Evolutionary conservation across 2,888 invertebrate genomes (phyloP).

Genomic region (Platycheirus rosarum): DNA sequence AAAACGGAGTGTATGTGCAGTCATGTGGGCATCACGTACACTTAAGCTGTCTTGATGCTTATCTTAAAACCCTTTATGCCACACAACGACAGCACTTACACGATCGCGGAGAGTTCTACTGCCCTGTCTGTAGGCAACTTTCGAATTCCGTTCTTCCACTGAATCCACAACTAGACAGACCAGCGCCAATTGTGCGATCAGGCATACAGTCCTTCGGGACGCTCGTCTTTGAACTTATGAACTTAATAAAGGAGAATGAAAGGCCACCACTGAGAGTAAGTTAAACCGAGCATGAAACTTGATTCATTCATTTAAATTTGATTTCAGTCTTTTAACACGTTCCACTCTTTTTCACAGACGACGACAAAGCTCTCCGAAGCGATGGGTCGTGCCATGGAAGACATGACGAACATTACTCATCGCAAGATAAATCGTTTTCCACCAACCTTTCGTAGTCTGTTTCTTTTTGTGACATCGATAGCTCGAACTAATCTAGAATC

Average conservation of each 20-base stretch:
- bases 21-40: constrained; percentile 99
- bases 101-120: constrained; percentile 94
- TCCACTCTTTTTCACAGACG: constrained; percentile 82
- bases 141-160: constrained; percentile 95
- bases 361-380: constrained; percentile 91
- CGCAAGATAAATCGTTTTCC: constrained; percentile 88
- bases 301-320: constrained; percentile 23
- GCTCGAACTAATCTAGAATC: constrained; percentile 96
- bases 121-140: constrained; percentile 96
- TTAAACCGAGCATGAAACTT: constrained; percentile 2
- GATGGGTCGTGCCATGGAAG: constrained; percentile 96
- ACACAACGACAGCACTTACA: constrained; percentile 90
- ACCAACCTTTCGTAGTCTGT: constrained; percentile 88
- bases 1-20: constrained; percentile 95
- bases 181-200: constrained; percentile 86
- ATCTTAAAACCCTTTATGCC: constrained; percentile 91
- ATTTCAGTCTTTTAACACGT: constrained; percentile 37
- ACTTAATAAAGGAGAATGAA: constrained; percentile 87
- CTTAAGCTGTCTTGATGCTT: constrained; percentile 95
- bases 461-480: constrained; percentile 94
- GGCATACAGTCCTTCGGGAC: constrained; percentile 82
- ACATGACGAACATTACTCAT: constrained; percentile 94
- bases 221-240: constrained; percentile 83
- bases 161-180: constrained; percentile 88
- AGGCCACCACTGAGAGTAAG: constrained; percentile 85